Conservation (phyloP, 2,113 vertebrate species). For the Sitta europaea region DNA sequence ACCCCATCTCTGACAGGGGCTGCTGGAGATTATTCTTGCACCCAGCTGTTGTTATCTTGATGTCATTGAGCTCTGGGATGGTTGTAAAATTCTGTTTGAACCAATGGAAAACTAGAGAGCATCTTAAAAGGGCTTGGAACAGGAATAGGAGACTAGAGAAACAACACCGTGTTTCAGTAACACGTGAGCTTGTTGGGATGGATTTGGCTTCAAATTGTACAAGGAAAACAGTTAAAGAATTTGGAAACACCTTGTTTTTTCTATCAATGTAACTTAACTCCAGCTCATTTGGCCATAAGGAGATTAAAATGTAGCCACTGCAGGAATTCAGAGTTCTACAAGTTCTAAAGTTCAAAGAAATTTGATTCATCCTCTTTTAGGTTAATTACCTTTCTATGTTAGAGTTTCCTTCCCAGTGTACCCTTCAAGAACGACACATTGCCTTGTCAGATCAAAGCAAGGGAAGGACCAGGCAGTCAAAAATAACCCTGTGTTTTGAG, state of each 20-base stretch:
- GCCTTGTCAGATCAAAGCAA: not conserved
- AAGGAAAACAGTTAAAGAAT: not conserved
- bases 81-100: not conserved
- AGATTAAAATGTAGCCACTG: not conserved
- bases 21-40: not conserved
- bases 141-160: not conserved
- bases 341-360: not conserved
- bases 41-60: not conserved
- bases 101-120: not conserved
- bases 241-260: not conserved
- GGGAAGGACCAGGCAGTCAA: not conserved
- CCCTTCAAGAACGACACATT: not conserved
- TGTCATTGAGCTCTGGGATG: not conserved
- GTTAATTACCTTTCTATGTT: not conserved
- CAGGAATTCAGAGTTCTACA: not conserved
- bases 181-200: not conserved
- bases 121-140: not conserved
- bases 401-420: not conserved
- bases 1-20: not conserved
- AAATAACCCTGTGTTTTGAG: not conserved
- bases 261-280: not conserved
- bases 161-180: fast-evolving
- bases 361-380: not conserved
- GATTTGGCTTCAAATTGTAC: not conserved
- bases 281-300: not conserved